phyloP scores from a whole-genome alignment of 1,140 invertebrate genomes.

The Ylistrum balloti region DNA sequence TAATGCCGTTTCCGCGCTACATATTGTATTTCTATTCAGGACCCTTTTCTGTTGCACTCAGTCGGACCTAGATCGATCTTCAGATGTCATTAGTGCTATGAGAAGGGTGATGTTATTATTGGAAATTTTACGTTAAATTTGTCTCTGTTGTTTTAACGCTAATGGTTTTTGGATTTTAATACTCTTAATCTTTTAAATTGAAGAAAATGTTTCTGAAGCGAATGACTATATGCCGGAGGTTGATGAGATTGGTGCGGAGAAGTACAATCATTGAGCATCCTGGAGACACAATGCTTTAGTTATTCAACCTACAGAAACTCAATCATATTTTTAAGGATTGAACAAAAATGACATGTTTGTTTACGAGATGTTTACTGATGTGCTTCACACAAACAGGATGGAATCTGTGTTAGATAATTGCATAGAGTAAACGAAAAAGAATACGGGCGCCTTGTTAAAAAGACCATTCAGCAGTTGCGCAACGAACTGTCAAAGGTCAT shows the following conservation, averaged over 20 bases:
- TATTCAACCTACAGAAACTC: not conserved
- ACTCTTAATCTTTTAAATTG: not conserved
- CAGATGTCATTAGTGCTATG: not conserved
- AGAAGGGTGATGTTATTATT: not conserved
- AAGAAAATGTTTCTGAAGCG: not conserved
- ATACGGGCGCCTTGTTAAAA: too few species aligned
- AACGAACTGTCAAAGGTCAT: too few species aligned
- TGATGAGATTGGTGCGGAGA: not conserved
- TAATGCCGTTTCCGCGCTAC: not conserved
- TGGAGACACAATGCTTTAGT: not conserved
- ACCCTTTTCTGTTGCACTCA: not conserved
- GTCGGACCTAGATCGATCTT: not conserved
- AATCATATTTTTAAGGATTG: not conserved
- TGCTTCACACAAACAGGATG: too few species aligned
- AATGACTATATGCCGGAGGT: not conserved
- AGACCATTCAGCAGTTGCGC: too few species aligned
- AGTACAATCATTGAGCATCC: not conserved
- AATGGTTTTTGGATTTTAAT: not conserved
- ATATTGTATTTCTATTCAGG: not conserved
- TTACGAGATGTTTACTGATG: not conserved
- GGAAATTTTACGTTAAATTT: not conserved
- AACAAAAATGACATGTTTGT: not conserved
- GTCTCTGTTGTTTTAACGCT: conserved; percentile 5
- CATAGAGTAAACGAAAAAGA: too few species aligned
- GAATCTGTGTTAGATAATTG: too few species aligned